Base-by-base conservation (phyloP, 2,888 invertebrate genomes). In the Lepidochrysops patricia region DNA sequence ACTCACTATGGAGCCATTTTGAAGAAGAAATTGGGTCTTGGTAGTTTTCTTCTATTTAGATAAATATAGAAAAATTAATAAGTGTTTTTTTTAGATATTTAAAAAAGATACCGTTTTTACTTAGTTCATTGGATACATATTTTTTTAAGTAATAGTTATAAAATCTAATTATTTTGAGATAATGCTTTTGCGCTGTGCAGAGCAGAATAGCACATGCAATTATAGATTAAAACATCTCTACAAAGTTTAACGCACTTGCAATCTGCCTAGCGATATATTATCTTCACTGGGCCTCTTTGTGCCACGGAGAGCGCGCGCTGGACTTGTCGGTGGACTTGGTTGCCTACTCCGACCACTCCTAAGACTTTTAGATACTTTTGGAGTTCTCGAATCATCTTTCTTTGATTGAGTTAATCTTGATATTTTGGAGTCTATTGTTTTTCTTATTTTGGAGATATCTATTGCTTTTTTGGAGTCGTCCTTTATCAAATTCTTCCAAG, bases 251-350 rank as follows among this genome's bases (percentile, higher is more conserved):
- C 13, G 4, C 50, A 66, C 66, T 64, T 62, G 60, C 12, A 63
- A 6, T 25, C 6, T 63, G 25, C 60, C 60, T 1, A 62, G 56
- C 0, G 60, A n/a, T 0, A 61, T 25, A 2, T 62, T 60, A 4
- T 67, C 66, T 0, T 62, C 61, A 5, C 58, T 23, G 0, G n/a
- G n/a, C 7, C 66, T 57, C 49, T 57, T 60, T 0, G 35, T 50
- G 2, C 62, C 57, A 4, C 63, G 57, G 13, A 54, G 32, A 2
- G 27, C 1, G 0, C 57, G 50, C n/a, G n/a, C n/a, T 23, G 29
- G 29, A 1, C n/a, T n/a, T n/a, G n/a, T n/a, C n/a, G 60, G 66
- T 0, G 65, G 64, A 32, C 58, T 59, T 2, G 61, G 37, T 23
- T 57, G 43, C 5, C 58, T 60, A 5, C 50, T 57, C 0, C 59